These are phyloP conservation scores for Cantharis flavilabris DNA, from an alignment of 2,888 invertebrate species.

Conservation along the genomic window DNA sequence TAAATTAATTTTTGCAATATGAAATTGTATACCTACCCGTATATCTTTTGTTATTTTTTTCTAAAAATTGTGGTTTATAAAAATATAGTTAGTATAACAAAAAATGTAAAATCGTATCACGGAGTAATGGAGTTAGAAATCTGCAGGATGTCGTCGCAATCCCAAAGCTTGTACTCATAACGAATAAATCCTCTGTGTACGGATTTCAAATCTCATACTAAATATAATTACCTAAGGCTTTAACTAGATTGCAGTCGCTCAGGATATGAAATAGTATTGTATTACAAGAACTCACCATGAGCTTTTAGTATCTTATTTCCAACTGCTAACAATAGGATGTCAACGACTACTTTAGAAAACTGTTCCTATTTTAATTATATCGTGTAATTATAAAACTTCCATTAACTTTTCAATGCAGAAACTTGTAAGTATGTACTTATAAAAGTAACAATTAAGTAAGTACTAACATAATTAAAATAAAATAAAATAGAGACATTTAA, in stretches of 20 bases:
- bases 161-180: conserved; percentile 21
- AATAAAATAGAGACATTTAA: too few species aligned
- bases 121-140: conserved; percentile 21
- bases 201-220: conserved; percentile 28
- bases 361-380: not conserved
- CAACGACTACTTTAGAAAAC: not conserved
- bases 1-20: not conserved
- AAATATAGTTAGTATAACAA: conserved; percentile 1
- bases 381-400: not conserved
- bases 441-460: not conserved
- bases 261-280: conserved; percentile 1
- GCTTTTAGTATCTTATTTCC: not conserved
- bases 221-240: conserved; percentile 25
- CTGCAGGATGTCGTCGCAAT: conserved; percentile 15
- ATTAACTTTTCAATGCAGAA: not conserved
- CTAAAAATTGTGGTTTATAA: not conserved
- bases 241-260: not conserved
- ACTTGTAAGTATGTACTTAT: not conserved
- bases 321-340: not conserved
- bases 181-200: conserved; percentile 28
- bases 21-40: not conserved
- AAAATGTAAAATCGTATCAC: conserved; percentile 1
- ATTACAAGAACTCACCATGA: not conserved
- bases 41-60: not conserved
- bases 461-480: not conserved